Base-by-base conservation (phyloP, 2,888 invertebrate genomes). In the Drosophila subquinaria region DNA sequence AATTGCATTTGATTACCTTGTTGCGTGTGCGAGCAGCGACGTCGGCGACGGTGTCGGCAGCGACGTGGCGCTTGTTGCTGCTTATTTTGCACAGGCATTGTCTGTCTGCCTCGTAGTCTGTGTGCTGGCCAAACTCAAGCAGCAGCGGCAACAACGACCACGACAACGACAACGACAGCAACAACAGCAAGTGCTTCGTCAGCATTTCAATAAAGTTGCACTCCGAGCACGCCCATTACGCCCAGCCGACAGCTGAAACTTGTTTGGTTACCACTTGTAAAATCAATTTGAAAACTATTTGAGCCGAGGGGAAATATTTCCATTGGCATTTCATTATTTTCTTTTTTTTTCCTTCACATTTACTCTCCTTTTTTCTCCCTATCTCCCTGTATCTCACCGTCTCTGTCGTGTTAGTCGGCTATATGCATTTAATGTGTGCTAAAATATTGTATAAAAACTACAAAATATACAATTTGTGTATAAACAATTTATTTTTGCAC, bases 1-100 rank as follows among this genome's bases (percentile, higher is more conserved):
- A 88, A 90, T 86, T 85, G 81, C 75, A 84, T 89, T 90, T 90
- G 81, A 90, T 89, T 90, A 83, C 79, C 83, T 85, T 84, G 82
- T 81, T 84, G 86, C 90, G 76, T 83, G 83, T 75, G 52, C 69
- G 33, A 63, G 56, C 61, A 48, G 50, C 52, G 50, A 52, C 33
- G 74, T 51, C 56, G 23, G 23, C 23, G 23, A 23, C 23, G 23
- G 23, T 23, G 23, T 23, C 23, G 27, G 36, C 67, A 30, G 50
- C 56, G 62, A 59, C 61, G 74, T 69, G 56, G 36, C 69, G 79
- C 72, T 71, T 69, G 69, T 70, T 77, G 76, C 73, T 66, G 66
- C 59, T 51, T 42, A 42, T 63, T 38, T 56, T 57, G 36, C 50
- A 43, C 45, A 52, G 45, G 27, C 45, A 51, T 51, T 71, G 47